These are phyloP conservation scores for Saguinus imperator DNA, from an alignment of 2,113 vertebrate species.

Conservation along the genomic window DNA sequence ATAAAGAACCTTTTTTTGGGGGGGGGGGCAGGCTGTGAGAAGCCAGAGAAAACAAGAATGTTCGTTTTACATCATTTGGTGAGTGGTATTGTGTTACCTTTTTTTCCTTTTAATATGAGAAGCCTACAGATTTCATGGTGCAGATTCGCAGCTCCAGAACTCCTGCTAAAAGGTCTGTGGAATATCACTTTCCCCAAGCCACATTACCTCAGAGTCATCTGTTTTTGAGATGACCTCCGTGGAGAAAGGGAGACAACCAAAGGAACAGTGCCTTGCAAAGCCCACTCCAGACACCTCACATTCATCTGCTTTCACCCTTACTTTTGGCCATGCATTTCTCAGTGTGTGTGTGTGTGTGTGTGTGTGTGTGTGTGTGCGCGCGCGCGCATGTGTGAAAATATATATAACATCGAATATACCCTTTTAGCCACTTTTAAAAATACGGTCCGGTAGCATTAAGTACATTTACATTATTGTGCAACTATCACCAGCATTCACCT, in stretches of 20 bases:
- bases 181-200: constrained; percentile 16
- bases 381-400: neutral
- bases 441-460: neutral
- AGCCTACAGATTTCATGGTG: constrained; percentile 16
- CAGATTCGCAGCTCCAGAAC: constrained; percentile 13
- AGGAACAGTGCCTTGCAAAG: neutral
- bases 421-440: neutral
- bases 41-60: constrained; percentile 47
- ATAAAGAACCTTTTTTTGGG: neutral
- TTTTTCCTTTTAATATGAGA: constrained; percentile 45
- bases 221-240: constrained; percentile 72
- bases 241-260: constrained; percentile 47
- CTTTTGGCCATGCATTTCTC: neutral
- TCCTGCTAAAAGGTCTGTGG: constrained; percentile 23
- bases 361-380: neutral
- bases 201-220: constrained; percentile 53
- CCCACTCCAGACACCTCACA: neutral
- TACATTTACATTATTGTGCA: neutral
- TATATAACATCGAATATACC: neutral
- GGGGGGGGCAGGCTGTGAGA: constrained; percentile 30
- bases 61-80: neutral
- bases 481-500: neutral
- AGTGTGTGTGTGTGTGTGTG: neutral
- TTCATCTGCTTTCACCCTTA: neutral
- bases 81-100: neutral